Evolutionary conservation across 2,797 vertebrate genomes (phyloP).

Genomic region (Characodon lateralis): DNA sequence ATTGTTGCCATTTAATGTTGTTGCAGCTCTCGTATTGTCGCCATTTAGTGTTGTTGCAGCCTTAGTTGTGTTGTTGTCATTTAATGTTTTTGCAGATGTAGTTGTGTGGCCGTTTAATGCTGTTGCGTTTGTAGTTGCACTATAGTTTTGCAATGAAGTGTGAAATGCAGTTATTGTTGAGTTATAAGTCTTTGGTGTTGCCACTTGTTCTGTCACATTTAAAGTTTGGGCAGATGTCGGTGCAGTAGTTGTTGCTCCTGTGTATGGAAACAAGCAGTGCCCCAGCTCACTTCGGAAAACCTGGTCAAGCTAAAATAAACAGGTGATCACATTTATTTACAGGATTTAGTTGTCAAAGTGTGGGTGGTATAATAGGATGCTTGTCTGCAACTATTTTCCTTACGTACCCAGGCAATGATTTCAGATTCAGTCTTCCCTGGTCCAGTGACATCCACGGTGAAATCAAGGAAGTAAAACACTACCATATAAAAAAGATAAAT

Average conservation of each 20-base stretch:
- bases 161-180: not conserved
- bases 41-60: not conserved
- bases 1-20: not conserved
- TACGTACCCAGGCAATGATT: conserved; percentile 65
- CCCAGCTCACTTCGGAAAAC: conserved; percentile 48
- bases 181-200: not conserved
- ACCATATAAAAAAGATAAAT: conserved; percentile 8
- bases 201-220: conserved; percentile 2
- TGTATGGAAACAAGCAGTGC: conserved; percentile 19
- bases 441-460: conserved; percentile 53
- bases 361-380: not conserved
- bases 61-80: not conserved
- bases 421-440: conserved; percentile 21
- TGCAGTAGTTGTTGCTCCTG: conserved; percentile 12
- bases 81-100: not conserved
- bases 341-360: not conserved
- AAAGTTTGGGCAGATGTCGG: conserved; percentile 5
- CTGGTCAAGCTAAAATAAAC: conserved; percentile 49
- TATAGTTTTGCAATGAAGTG: conserved; percentile 2
- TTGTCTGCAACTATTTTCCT: not conserved
- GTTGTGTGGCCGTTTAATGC: not conserved
- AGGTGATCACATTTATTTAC: not conserved
- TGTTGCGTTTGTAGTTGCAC: conserved; percentile 1
- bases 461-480: conserved; percentile 62
- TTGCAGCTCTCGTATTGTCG: not conserved